These are phyloP conservation scores for Cotesia glomerata DNA, from an alignment of 1,140 invertebrate species.

Conservation along the genomic window DNA sequence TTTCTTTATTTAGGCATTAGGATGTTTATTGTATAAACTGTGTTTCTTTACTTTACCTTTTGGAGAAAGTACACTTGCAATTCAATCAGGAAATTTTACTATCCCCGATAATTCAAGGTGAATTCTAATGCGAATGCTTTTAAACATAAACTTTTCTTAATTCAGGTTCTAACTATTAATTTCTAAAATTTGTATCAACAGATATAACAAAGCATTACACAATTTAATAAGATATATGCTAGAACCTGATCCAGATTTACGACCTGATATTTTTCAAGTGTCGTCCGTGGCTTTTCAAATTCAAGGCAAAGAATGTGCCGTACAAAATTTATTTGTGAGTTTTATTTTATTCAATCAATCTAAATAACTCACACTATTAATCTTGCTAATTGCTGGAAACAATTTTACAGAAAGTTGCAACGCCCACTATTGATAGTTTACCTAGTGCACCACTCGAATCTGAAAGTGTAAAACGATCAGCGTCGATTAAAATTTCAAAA, in stretches of 20 bases:
- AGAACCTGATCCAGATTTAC: conserved; percentile 79
- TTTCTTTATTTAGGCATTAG: conserved; percentile 73
- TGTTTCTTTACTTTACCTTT: conserved; percentile 93
- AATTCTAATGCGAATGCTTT: conserved; percentile 39
- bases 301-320: conserved; percentile 76
- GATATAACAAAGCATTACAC: conserved; percentile 57
- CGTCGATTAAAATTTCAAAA: conserved; percentile 64
- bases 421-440: conserved; percentile 71
- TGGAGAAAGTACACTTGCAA: conserved; percentile 91
- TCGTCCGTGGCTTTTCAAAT: conserved; percentile 80
- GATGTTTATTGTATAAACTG: conserved; percentile 89
- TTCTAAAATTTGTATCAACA: conserved; percentile 41
- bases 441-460: conserved; percentile 71
- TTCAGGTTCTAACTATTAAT: conserved; percentile 25
- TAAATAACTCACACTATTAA: not conserved
- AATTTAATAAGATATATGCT: conserved; percentile 79
- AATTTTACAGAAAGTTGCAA: conserved; percentile 67
- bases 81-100: conserved; percentile 88
- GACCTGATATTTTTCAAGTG: conserved; percentile 92
- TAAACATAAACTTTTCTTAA: not conserved
- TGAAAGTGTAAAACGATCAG: conserved; percentile 67
- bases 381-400: not conserved
- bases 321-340: conserved; percentile 84
- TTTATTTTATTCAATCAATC: conserved; percentile 6
- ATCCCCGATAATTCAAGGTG: conserved; percentile 86